phyloP scores from a whole-genome alignment of 2,797 vertebrate genomes.

The Neoniphon sammara region DNA sequence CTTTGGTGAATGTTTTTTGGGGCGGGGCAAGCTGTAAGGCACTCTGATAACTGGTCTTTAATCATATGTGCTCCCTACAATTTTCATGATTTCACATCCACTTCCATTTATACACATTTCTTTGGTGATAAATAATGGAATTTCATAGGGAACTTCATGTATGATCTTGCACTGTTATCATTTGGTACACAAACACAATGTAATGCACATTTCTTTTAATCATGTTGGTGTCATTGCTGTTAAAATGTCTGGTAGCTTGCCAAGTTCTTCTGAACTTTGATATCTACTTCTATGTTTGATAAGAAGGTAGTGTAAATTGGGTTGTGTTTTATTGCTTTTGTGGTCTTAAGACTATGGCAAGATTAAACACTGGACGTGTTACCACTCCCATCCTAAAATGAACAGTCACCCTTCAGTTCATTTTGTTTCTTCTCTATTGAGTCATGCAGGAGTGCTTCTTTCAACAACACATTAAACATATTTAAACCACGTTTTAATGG shows the following conservation, averaged over 20 bases:
- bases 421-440: conserved; percentile 48
- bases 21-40: background rate
- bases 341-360: conserved; percentile 53
- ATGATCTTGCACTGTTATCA: conserved; percentile 70
- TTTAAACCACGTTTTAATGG: conserved; percentile 45
- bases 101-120: conserved; percentile 46
- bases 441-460: conserved; percentile 45
- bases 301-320: conserved; percentile 44
- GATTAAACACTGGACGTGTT: conserved; percentile 55
- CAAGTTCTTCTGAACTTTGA: conserved; percentile 58
- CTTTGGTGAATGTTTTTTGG: conserved; percentile 44
- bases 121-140: conserved; percentile 25
- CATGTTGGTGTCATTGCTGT: conserved; percentile 56
- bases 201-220: conserved; percentile 63
- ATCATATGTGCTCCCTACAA: background rate
- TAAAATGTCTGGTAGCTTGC: conserved; percentile 61
- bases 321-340: conserved; percentile 60
- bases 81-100: conserved; percentile 19
- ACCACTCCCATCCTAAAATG: conserved; percentile 25
- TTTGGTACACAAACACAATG: conserved; percentile 55
- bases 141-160: conserved; percentile 36
- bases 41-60: background rate
- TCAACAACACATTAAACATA: conserved; percentile 66
- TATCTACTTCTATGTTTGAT: conserved; percentile 67
- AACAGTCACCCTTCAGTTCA: conserved; percentile 37